Evolutionary conservation across 2,113 vertebrate species (phyloP), one percentile per base, ranked within the genome.

Genomic region (Aspidoscelis tigris): DNA sequence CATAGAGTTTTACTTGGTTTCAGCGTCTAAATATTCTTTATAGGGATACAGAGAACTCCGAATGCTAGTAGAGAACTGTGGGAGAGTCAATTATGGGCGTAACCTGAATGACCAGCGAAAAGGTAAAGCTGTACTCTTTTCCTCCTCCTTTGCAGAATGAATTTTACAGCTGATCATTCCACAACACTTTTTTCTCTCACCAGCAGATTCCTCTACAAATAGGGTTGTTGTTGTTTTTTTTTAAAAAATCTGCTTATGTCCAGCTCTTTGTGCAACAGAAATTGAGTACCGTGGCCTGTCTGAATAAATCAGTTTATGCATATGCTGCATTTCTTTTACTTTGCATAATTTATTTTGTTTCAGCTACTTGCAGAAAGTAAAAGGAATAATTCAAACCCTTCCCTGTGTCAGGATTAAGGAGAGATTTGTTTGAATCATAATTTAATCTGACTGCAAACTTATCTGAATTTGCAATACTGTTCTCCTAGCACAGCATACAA

Each of bases 31-130:
- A 61, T 80, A 41, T 82, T 81, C 68, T 50, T 78, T 83, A 26
- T 93, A 99, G 98, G 98, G 95, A 41, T 94, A 90, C 81, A 95
- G 96, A 0, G 95, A 94, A 9, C 94, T 99, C 82, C 97, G 97
- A 81, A 95, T 99, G 71, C 85, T 99, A 92, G 98, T 99, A 43
- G 98, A 99, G 92, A 99, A 99, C 92, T 94, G 97, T 0, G 98
- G 98, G 41, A 95, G 98, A 1, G 98, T 97, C 87, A 98, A 98
- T 89, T 97, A 95, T 0, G 97, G 98, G 43, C 86, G 87, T 66
- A 89, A 92, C 2, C 92, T 99, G 73, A 97, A 99, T 64, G 93
- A 96, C 22, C 98, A 99, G 89, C 97, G 95, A 83, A 99, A 99
- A 99, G 98, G 98, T 98, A 90, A 55, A 89, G 84, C 87, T 2